These are phyloP conservation scores for Lypha dubia DNA, from an alignment of 2,888 invertebrate species.

Conservation along the genomic window DNA sequence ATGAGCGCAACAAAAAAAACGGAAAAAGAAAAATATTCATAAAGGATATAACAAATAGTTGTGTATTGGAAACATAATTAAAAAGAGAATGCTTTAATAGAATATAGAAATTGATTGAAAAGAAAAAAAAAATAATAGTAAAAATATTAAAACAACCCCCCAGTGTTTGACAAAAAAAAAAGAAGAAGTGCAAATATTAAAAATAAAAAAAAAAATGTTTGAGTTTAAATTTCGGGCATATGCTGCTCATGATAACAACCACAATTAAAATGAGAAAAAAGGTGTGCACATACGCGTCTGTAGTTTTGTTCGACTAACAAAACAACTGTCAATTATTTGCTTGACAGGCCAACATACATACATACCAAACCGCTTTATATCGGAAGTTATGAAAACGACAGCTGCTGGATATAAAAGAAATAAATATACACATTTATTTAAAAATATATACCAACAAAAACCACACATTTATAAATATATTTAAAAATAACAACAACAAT, in stretches of 20 bases:
- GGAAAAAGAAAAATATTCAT: conserved; percentile 26
- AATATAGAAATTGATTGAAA: neutral
- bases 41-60: conserved; percentile 24
- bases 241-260: conserved; percentile 22
- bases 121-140: neutral
- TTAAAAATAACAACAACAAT: conserved; percentile 12
- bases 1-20: conserved; percentile 3
- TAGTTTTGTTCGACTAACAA: conserved; percentile 51
- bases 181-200: conserved; percentile 15
- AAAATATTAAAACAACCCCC: conserved; percentile 47
- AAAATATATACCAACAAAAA: neutral
- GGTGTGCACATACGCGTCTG: conserved; percentile 56
- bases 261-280: conserved; percentile 47
- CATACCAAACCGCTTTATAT: conserved; percentile 39
- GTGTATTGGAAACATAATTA: conserved; percentile 22
- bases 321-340: conserved; percentile 60
- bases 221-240: conserved; percentile 30
- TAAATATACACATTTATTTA: conserved; percentile 4
- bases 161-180: conserved; percentile 13
- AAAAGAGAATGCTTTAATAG: neutral
- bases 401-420: conserved; percentile 50
- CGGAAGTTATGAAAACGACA: conserved; percentile 70
- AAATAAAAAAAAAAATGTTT: conserved; percentile 19
- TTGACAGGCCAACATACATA: conserved; percentile 9
- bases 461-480: conserved; percentile 4